These are phyloP conservation scores for Macquaria australasica DNA, from an alignment of 2,113 vertebrate genomes.

Conservation along the genomic window DNA sequence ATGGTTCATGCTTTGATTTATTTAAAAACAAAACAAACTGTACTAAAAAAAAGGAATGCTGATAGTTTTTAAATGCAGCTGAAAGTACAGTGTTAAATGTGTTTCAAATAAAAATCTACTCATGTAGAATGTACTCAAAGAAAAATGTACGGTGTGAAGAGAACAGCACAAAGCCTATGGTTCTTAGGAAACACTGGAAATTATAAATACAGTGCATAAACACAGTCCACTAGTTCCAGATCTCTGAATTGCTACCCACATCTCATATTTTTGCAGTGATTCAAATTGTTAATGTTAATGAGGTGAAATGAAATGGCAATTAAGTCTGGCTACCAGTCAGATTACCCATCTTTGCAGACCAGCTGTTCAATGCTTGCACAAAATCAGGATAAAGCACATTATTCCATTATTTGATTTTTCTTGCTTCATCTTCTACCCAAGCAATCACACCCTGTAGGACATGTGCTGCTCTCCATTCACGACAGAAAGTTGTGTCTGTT, in stretches of 20 bases:
- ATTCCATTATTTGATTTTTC: not conserved
- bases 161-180: not conserved
- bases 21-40: not conserved
- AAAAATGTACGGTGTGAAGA: not conserved
- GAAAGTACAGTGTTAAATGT: not conserved
- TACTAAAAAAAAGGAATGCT: not conserved
- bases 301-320: not conserved
- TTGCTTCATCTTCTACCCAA: not conserved
- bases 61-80: not conserved
- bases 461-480: not conserved
- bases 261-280: not conserved
- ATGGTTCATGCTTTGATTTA: not conserved
- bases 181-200: not conserved
- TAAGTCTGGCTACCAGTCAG: not conserved
- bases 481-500: constrained; percentile 10
- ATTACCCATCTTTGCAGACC: not conserved
- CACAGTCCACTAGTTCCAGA: not conserved
- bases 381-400: not conserved
- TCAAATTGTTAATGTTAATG: not conserved
- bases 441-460: not conserved
- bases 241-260: not conserved
- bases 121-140: not conserved
- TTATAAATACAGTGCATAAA: constrained; percentile 5
- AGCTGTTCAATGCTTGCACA: not conserved
- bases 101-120: not conserved